Evolutionary conservation across 2,888 invertebrate species (phyloP).

Genomic region (Phaonia tiefii): DNA sequence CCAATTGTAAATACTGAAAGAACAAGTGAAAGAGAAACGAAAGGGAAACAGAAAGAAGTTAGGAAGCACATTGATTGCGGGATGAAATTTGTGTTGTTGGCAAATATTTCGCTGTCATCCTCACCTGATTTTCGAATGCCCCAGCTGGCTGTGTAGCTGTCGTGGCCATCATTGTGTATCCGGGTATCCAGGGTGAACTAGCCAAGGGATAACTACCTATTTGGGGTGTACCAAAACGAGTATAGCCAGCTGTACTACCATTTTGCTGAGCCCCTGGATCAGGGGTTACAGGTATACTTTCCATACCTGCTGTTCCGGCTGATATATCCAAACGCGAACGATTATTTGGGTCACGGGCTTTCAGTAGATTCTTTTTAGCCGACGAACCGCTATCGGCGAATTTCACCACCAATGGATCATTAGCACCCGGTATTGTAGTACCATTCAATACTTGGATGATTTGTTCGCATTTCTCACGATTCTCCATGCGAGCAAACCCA

Average conservation of each 20-base stretch:
- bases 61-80: too few species aligned
- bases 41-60: background rate
- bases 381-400: conserved; percentile 96
- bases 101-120: too few species aligned
- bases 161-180: conserved; percentile 84
- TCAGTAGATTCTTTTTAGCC: conserved; percentile 90
- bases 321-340: conserved; percentile 84
- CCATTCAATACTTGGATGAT: conserved; percentile 96
- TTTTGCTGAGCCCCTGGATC: conserved; percentile 80
- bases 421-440: conserved; percentile 91
- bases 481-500: conserved; percentile 95
- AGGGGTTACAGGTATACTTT: conserved; percentile 81
- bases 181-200: conserved; percentile 85
- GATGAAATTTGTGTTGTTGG: too few species aligned
- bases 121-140: conserved; percentile 82
- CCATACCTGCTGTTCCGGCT: conserved; percentile 74
- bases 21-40: background rate
- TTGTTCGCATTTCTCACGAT: conserved; percentile 97
- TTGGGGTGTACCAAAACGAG: conserved; percentile 82
- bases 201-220: conserved; percentile 85
- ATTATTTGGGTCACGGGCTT: conserved; percentile 83
- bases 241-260: conserved; percentile 80
- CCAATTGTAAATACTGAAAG: conserved; percentile 80
- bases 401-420: conserved; percentile 97
- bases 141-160: conserved; percentile 84